phyloP scores from a whole-genome alignment of 2,797 vertebrate genomes.

The Melanotaenia trifasciata region DNA sequence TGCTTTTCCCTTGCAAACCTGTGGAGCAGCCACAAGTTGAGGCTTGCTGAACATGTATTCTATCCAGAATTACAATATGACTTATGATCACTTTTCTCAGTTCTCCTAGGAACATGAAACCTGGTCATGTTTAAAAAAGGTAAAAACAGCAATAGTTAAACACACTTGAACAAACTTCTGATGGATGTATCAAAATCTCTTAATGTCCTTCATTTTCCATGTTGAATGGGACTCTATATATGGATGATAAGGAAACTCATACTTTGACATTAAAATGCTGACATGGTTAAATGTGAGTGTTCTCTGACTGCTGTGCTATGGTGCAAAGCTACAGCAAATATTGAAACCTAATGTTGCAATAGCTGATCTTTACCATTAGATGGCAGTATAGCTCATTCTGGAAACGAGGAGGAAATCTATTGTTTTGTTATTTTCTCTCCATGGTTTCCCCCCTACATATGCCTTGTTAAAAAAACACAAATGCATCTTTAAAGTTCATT shows the following conservation, averaged over 20 bases:
- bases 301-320: neutral
- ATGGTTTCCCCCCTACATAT: neutral
- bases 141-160: neutral
- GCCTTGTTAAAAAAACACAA: neutral
- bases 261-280: neutral
- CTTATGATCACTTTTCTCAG: neutral
- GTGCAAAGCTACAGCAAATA: neutral
- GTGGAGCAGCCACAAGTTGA: neutral
- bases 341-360: constrained; percentile 1
- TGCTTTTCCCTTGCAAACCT: neutral
- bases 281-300: neutral
- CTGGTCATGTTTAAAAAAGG: neutral
- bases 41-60: neutral
- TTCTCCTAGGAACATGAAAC: neutral
- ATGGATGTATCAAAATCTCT: neutral
- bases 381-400: constrained; percentile 36
- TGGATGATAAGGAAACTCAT: neutral
- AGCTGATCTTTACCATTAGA: constrained; percentile 33
- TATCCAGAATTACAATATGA: neutral
- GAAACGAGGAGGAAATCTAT: neutral
- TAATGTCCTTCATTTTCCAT: neutral
- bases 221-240: neutral
- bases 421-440: neutral
- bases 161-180: neutral
- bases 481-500: neutral